phyloP scores from a whole-genome alignment of 2,113 vertebrate species.

The Podarcis muralis region DNA sequence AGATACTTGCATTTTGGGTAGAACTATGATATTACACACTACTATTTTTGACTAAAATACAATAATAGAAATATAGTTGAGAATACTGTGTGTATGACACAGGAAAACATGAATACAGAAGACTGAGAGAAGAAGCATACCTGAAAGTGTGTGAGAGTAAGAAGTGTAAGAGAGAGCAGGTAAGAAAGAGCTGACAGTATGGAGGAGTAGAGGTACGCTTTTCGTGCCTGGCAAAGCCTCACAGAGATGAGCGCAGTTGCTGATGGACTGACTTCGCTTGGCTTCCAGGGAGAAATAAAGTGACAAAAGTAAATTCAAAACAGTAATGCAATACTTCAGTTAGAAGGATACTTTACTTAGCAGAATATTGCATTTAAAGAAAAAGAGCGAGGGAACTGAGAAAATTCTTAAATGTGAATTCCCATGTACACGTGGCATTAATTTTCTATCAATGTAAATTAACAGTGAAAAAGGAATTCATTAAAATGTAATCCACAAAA shows the following conservation, averaged over 20 bases:
- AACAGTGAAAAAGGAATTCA: background rate
- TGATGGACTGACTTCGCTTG: conserved; percentile 99
- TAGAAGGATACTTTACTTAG: conserved; percentile 21
- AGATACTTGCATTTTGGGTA: background rate
- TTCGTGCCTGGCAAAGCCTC: conserved; percentile 97
- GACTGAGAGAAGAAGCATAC: conserved; percentile 77
- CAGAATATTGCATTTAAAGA: conserved; percentile 20
- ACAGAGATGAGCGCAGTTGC: conserved; percentile 97
- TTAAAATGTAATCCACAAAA: background rate
- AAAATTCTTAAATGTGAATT: background rate
- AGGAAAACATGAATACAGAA: conserved; percentile 44
- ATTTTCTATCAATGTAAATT: background rate
- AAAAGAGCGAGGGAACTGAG: background rate
- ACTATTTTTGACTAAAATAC: background rate
- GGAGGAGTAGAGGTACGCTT: conserved; percentile 97
- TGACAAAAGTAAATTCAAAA: conserved; percentile 69
- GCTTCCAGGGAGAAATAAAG: conserved; percentile 87
- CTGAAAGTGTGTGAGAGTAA: conserved; percentile 98
- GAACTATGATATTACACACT: background rate
- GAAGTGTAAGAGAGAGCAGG: conserved; percentile 98
- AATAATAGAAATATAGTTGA: background rate
- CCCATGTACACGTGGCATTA: background rate
- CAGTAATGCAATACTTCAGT: conserved; percentile 19
- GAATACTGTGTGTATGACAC: conserved; percentile 21
- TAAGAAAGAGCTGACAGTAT: conserved; percentile 98